Evolutionary conservation across 2,113 vertebrate species (phyloP).

Genomic region (Seriola dumerili): DNA sequence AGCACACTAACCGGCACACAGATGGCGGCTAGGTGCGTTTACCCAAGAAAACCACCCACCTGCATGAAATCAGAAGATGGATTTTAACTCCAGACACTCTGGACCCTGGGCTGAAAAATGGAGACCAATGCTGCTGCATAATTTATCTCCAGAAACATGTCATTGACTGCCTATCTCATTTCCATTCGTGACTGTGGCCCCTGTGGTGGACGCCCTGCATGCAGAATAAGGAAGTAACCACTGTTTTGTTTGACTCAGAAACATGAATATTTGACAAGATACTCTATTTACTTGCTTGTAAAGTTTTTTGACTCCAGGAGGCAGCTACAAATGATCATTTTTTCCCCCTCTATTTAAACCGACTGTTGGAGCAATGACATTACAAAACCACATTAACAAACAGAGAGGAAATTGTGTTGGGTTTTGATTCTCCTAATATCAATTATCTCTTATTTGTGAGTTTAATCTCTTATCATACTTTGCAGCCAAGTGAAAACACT

Average conservation of each 20-base stretch:
- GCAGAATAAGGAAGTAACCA: slow-evolving; percentile 23
- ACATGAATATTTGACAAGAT: slow-evolving; percentile 46
- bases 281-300: slow-evolving; percentile 12
- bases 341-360: slow-evolving; percentile 5
- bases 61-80: slow-evolving; percentile 55
- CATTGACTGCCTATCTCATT: slow-evolving; percentile 45
- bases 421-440: slow-evolving; percentile 41
- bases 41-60: slow-evolving; percentile 61
- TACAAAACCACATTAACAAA: slow-evolving; percentile 23
- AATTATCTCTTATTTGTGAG: slow-evolving; percentile 43
- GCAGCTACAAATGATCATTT: slow-evolving; percentile 20
- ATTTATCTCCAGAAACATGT: slow-evolving; percentile 57
- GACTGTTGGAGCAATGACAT: slow-evolving; percentile 23
- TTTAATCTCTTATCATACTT: slow-evolving; percentile 39
- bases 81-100: slow-evolving; percentile 61
- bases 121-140: slow-evolving; percentile 53
- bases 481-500: slow-evolving; percentile 39
- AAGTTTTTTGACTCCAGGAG: background rate
- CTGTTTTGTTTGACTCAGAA: slow-evolving; percentile 23
- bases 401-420: slow-evolving; percentile 25
- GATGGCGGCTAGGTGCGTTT: slow-evolving; percentile 57
- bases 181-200: slow-evolving; percentile 23
- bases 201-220: background rate
- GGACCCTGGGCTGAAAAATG: slow-evolving; percentile 26
- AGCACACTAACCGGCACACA: slow-evolving; percentile 47